Evolutionary conservation across 2,113 vertebrate genomes (phyloP).

Genomic region (Gallinago paraguaiae): DNA sequence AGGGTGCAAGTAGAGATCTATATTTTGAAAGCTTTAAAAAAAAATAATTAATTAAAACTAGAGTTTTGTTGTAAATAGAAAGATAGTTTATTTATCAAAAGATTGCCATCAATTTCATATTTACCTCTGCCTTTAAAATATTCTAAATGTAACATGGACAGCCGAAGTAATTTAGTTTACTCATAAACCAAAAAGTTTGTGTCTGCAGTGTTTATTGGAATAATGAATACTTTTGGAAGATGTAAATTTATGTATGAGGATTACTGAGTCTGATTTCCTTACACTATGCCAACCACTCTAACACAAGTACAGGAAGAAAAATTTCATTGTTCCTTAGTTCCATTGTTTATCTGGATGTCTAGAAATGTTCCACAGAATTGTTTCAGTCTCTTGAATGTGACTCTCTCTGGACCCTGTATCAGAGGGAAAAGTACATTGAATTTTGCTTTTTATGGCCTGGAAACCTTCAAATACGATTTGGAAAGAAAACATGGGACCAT

Average conservation of each 20-base stretch:
- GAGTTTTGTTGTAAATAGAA: background rate
- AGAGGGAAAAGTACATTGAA: background rate
- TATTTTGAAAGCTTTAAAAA: background rate
- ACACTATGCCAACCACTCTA: background rate
- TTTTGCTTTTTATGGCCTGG: background rate
- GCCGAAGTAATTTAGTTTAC: background rate
- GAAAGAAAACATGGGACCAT: background rate
- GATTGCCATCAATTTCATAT: background rate
- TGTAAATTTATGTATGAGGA: background rate
- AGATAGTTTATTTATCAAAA: background rate
- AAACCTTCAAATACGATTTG: background rate
- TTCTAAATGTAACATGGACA: background rate
- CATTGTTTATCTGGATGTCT: background rate
- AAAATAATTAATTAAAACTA: background rate
- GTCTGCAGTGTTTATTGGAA: background rate
- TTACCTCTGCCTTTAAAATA: background rate
- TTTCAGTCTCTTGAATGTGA: background rate
- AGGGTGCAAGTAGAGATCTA: background rate
- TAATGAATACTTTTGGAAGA: background rate
- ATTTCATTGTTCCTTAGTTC: background rate
- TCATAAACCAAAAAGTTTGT: background rate
- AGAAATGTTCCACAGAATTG: background rate
- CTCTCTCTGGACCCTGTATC: rapidly evolving
- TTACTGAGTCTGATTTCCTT: background rate
- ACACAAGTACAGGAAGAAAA: background rate